Evolutionary conservation across 2,797 vertebrate species (phyloP), one percentile per base, ranked within the genome.

Genomic region (Tapirus indicus): DNA sequence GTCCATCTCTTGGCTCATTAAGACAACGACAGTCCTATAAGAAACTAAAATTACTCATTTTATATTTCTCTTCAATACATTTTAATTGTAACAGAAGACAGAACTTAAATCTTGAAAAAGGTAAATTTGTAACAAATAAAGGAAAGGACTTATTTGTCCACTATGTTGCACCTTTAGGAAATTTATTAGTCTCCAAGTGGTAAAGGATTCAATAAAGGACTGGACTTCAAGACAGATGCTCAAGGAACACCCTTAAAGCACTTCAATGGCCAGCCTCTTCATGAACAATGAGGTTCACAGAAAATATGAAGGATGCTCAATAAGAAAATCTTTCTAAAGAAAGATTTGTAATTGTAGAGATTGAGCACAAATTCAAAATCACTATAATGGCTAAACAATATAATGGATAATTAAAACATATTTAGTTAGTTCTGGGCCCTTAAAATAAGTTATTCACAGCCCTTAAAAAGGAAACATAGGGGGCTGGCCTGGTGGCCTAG

Each of bases 71-170:
- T n/a, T 82, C 21, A 72, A 17, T 32, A 60, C 20, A 49, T 75
- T 94, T 88, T 84, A 71, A 74, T 91, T 88, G 41, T 75, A 91
- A 79, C 7, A 69, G 64, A 92, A 84, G 41, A 68, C 32, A 87
- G 44, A 94, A 86, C 6, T 66, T 72, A 88, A 75, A 44, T 66
- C 25, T 77, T 58, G 62, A 90, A 88, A 94, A 44, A 72, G 20
- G 41, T 79, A 83, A 41, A 83, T 92, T 38, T 83, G 7, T 87
- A 83, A 74, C 35, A 82, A 64, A 80, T 56, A 35, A 85, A 52
- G 58, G 21, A 78, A 75, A 80, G 23, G 29, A 32, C 6, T 64
- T 95, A n/a, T 35, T 38, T 75, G 77, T 88, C 47, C 12, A 38
- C 32, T 47, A n/a, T 35, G 20, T 52, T 94, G 29, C 1, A 75